Percentiles rank a stretch among this genome's conserved stretches.
phyloP scores from a whole-genome alignment of 1,140 invertebrate species.

The Octopus sinensis region DNA sequence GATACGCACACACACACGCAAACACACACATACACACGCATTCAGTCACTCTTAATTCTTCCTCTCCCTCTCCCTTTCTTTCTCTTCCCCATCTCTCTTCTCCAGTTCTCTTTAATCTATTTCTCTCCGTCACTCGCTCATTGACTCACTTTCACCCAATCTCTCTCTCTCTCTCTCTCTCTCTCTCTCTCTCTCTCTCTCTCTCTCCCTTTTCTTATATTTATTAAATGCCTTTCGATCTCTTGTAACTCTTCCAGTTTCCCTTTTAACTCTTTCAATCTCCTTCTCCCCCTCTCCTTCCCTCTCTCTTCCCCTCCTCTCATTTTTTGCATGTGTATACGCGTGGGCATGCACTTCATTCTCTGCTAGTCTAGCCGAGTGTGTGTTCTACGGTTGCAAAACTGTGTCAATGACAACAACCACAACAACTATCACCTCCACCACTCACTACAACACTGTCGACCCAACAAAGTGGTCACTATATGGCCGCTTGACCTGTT shows the following conservation, averaged over 20 bases:
- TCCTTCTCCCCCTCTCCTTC: background rate
- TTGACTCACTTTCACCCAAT: background rate
- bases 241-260: background rate
- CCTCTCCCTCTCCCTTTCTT: background rate
- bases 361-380: background rate
- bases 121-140: background rate
- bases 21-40: background rate
- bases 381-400: background rate
- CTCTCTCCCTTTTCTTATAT: background rate
- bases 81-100: background rate
- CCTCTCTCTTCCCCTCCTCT: background rate
- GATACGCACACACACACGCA: background rate
- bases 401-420: background rate
- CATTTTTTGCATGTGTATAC: background rate
- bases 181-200: background rate
- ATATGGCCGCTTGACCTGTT: no score
- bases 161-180: background rate
- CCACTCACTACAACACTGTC: background rate
- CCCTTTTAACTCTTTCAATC: background rate
- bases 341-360: no score
- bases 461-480: no score
- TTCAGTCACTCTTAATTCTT: background rate
- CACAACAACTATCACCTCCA: background rate
- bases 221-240: background rate
- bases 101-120: background rate